phyloP scores from a whole-genome alignment of 2,797 vertebrate genomes.

The Leptoclinus maculatus region DNA sequence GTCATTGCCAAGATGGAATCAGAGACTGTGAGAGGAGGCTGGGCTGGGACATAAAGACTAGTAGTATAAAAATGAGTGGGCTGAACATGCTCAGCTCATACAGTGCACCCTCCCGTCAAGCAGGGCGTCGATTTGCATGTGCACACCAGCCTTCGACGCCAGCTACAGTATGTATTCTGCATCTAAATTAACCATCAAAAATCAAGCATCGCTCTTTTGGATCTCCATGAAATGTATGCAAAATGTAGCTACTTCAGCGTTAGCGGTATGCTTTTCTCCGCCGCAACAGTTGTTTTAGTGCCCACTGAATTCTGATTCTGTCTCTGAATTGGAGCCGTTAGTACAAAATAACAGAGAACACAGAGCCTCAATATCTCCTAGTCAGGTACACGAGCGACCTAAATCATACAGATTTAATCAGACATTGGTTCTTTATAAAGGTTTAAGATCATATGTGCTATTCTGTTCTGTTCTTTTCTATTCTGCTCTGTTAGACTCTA shows the following conservation, averaged over 20 bases:
- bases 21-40: slow-evolving; percentile 76
- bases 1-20: slow-evolving; percentile 81
- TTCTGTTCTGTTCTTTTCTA: background rate
- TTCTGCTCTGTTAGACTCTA: background rate
- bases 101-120: slow-evolving; percentile 79
- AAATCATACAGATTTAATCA: slow-evolving; percentile 23
- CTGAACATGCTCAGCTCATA: slow-evolving; percentile 75
- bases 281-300: slow-evolving; percentile 68
- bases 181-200: slow-evolving; percentile 81
- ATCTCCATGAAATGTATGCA: slow-evolving; percentile 83
- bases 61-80: slow-evolving; percentile 84
- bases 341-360: slow-evolving; percentile 51
- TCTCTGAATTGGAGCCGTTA: slow-evolving; percentile 62
- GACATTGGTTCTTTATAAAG: slow-evolving; percentile 10
- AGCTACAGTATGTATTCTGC: slow-evolving; percentile 73
- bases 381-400: slow-evolving; percentile 29
- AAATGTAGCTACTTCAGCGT: slow-evolving; percentile 79
- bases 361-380: slow-evolving; percentile 47
- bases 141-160: slow-evolving; percentile 71
- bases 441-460: slow-evolving; percentile 2
- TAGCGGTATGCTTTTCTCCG: slow-evolving; percentile 50
- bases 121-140: slow-evolving; percentile 81
- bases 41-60: slow-evolving; percentile 81
- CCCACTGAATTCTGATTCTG: slow-evolving; percentile 49
- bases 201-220: slow-evolving; percentile 74